Evolutionary conservation across 2,888 invertebrate species (phyloP).

Genomic region (Portevinia maculata): DNA sequence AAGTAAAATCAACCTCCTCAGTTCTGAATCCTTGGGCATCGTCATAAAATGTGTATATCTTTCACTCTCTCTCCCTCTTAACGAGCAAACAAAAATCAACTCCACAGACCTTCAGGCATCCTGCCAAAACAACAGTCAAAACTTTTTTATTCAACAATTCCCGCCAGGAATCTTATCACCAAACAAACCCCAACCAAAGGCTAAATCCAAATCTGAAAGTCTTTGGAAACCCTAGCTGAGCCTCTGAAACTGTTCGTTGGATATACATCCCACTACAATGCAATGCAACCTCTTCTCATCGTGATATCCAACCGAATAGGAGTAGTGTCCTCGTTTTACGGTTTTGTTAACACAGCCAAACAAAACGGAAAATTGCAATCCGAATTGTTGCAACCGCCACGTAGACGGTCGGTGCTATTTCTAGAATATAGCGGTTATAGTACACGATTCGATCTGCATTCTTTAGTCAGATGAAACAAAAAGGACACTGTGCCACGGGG

Average conservation of each 20-base stretch:
- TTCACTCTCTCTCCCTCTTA: not conserved
- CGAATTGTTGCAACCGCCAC: conserved; percentile 56
- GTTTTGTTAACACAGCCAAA: conserved; percentile 69
- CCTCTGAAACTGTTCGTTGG: conserved; percentile 23
- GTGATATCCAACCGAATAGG: not conserved
- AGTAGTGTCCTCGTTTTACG: conserved; percentile 59
- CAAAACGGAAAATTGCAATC: conserved; percentile 68
- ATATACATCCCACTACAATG: not conserved
- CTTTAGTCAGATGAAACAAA: conserved; percentile 34
- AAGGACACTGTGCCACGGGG: conserved; percentile 6
- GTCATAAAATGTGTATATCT: conserved; percentile 49
- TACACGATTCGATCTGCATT: conserved; percentile 65
- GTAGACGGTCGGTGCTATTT: conserved; percentile 31
- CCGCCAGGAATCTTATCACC: conserved; percentile 69
- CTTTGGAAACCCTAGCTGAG: conserved; percentile 50
- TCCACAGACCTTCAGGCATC: conserved; percentile 59
- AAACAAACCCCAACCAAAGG: conserved; percentile 52
- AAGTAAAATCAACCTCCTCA: not conserved
- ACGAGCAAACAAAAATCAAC: conserved; percentile 14
- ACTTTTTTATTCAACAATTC: conserved; percentile 29
- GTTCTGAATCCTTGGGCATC: conserved; percentile 10
- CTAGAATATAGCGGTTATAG: conserved; percentile 59
- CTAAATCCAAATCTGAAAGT: conserved; percentile 67
- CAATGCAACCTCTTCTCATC: not conserved
- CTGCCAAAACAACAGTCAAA: conserved; percentile 72